Evolutionary conservation across 2,113 vertebrate species (phyloP), one percentile per base, ranked within the genome.

Genomic region (Embiotoca jacksoni): DNA sequence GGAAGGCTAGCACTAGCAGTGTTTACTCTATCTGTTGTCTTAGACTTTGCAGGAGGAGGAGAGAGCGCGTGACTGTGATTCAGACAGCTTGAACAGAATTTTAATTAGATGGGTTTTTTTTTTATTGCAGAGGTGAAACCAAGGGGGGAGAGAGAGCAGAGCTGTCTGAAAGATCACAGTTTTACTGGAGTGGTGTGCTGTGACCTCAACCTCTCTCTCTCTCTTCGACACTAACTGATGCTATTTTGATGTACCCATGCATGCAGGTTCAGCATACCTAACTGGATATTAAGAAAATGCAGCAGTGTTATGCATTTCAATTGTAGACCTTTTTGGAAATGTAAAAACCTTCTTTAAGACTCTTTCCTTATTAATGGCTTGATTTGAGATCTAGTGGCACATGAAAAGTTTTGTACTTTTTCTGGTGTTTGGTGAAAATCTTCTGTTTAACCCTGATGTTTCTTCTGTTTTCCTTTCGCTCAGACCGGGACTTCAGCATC

Each of bases 401-500:
- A 32, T 66, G 59, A 8, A 65, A 39, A 7, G 1, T 58, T 74
- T 55, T 64, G 15, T 65, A 7, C 33, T 15, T 72, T 68, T 11
- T 37, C 44, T n/a, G 31, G 44, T 63, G 5, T 47, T 74, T 37
- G 39, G 71, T 54, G 49, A 35, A 37, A 52, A 6, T 0, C 15
- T n/a, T n/a, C 1, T 6, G 55, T 33, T 49, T 61, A 54, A 81
- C 58, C 23, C 39, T 49, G 15, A 47, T 30, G 6, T 31, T 59
- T 1, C 7, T 1, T 58, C 11, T 55, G 53, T 57, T n/a, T 13
- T 15, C 15, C 37, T 64, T 84, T 37, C 84, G 58, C 79, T 10
- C 85, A 99, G 98, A 99, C 91, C 98, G 96, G 78, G 97, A 98
- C 66, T 99, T 99, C 92, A 96, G 95, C 0, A 97, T 99, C 54